phyloP scores from a whole-genome alignment of 2,888 invertebrate species.

The Drosophila melanosoma region DNA sequence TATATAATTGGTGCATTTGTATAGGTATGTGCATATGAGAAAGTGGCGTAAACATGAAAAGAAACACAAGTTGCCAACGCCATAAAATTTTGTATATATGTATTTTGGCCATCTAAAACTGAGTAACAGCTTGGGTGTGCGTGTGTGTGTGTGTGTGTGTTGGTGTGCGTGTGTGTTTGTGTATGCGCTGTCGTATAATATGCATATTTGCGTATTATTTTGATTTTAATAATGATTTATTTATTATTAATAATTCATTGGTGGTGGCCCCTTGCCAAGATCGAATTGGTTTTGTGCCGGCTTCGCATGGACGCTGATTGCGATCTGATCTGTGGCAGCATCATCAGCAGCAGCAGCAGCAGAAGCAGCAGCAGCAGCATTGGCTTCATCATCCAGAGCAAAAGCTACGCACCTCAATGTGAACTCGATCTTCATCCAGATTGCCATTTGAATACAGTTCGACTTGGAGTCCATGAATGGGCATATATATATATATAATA shows the following conservation, averaged over 20 bases:
- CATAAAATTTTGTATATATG: slow-evolving; percentile 40
- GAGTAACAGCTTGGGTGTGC: slow-evolving; percentile 9
- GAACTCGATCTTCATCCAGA: slow-evolving; percentile 32
- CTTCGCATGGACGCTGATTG: slow-evolving; percentile 52
- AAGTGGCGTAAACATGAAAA: slow-evolving; percentile 81
- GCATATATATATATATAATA: neutral
- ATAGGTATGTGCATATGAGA: slow-evolving; percentile 57
- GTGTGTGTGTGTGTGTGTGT: slow-evolving; percentile 18
- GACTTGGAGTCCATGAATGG: slow-evolving; percentile 55
- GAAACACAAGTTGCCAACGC: slow-evolving; percentile 66
- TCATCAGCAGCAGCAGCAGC: neutral
- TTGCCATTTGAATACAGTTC: slow-evolving; percentile 50
- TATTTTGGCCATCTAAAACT: slow-evolving; percentile 27
- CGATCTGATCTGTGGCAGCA: slow-evolving; percentile 65
- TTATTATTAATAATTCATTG: slow-evolving; percentile 84
- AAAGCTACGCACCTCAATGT: slow-evolving; percentile 55
- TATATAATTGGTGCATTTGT: neutral
- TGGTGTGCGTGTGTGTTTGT: slow-evolving; percentile 13
- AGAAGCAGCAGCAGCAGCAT: slow-evolving; percentile 22
- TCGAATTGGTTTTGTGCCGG: slow-evolving; percentile 47
- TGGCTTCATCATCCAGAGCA: slow-evolving; percentile 43
- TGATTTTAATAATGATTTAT: slow-evolving; percentile 84
- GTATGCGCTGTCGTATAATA: slow-evolving; percentile 66
- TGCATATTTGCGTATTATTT: slow-evolving; percentile 82
- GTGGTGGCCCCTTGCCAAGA: slow-evolving; percentile 72